phyloP scores from a whole-genome alignment of 35 echinoderm and acorn worm genomes.

The Strongylocentrotus purpuratus region DNA sequence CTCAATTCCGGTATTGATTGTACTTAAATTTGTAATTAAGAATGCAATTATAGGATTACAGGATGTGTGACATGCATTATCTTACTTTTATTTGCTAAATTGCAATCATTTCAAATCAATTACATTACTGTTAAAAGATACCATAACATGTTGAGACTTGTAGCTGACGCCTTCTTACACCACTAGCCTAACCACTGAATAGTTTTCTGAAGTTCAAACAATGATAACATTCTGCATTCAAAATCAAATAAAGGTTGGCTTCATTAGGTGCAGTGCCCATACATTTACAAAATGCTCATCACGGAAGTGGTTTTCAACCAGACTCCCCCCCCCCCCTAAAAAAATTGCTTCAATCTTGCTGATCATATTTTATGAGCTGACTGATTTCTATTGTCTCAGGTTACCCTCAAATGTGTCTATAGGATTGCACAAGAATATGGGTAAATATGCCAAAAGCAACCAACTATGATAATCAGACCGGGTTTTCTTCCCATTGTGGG shows the following conservation, averaged over 20 bases:
- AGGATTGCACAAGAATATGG: not conserved
- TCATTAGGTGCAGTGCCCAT: not conserved
- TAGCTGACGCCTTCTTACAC: not conserved
- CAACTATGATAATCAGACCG: not conserved
- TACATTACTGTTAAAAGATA: not conserved
- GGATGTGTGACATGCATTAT: not conserved
- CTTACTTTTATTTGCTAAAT: not conserved
- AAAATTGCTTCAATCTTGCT: not conserved
- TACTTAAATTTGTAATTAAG: too few species aligned
- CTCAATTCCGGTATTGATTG: too few species aligned
- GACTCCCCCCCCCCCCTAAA: not conserved
- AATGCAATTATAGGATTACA: not conserved
- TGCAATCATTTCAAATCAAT: not conserved
- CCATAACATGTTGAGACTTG: not conserved
- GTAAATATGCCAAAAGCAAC: not conserved
- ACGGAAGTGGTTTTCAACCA: not conserved
- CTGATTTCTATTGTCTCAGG: not conserved
- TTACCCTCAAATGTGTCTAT: not conserved
- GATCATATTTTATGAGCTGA: not conserved
- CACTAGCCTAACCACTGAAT: not conserved
- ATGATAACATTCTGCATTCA: conserved; percentile 7
- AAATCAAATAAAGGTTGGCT: not conserved
- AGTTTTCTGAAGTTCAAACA: not conserved
- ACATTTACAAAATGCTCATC: not conserved
- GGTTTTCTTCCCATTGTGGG: not conserved